Conservation (phyloP, 2,113 vertebrate genomes). For the Marcusenius ussheri region DNA sequence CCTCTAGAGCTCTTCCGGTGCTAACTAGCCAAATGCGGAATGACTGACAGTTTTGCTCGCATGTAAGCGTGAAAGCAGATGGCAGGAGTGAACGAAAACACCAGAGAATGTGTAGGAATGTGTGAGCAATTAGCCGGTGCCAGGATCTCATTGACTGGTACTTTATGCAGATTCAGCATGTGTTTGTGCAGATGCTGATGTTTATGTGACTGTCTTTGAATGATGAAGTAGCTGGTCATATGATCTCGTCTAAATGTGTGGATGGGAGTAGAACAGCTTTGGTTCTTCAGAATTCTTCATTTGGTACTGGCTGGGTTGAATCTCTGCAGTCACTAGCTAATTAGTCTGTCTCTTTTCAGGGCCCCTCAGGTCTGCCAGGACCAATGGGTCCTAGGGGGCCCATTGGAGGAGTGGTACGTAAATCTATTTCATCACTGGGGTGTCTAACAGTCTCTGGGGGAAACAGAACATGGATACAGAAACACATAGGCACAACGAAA, state of each 20-base stretch:
- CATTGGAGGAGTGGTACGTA: slow-evolving; percentile 71
- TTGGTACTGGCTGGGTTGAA: not conserved
- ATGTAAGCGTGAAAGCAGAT: not conserved
- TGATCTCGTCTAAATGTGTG: not conserved
- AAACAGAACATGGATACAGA: not conserved
- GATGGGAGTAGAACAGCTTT: not conserved
- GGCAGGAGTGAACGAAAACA: not conserved
- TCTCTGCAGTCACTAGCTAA: not conserved
- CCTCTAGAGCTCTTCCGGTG: not conserved
- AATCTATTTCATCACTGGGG: not conserved
- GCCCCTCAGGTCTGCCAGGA: slow-evolving; percentile 76
- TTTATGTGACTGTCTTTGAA: not conserved
- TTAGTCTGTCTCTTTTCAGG: slow-evolving; percentile 53
- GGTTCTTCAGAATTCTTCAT: not conserved
- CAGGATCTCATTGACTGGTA: not conserved
- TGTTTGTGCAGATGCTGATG: not conserved
- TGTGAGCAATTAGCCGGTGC: not conserved
- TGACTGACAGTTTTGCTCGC: slow-evolving; percentile 27
- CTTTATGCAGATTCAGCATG: not conserved
- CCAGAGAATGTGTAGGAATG: not conserved
- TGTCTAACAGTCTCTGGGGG: not conserved
- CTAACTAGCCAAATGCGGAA: not conserved
- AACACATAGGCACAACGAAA: not conserved
- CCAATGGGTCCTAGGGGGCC: slow-evolving; percentile 72
- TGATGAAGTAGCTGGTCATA: not conserved